phyloP scores from a whole-genome alignment of 1,140 invertebrate species.

The Palaemon carinicauda region DNA sequence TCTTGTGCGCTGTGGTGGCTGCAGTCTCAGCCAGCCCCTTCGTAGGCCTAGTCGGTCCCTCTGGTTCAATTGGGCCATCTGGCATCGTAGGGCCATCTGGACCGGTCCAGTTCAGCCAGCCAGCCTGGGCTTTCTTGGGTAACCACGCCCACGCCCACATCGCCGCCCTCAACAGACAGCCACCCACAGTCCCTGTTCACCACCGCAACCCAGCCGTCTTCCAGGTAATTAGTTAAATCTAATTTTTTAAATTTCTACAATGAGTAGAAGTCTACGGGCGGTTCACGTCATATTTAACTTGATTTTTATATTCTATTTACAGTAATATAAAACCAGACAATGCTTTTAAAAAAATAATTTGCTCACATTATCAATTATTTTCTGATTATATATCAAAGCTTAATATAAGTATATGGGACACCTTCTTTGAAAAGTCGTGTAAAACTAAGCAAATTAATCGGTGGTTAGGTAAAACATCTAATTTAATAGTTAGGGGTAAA shows the following conservation, averaged over 20 bases:
- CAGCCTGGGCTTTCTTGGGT: conserved; percentile 45
- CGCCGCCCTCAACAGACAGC: conserved; percentile 33
- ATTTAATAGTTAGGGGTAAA: too few species aligned
- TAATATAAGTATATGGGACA: too few species aligned
- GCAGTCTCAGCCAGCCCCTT: background rate
- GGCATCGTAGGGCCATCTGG: conserved; percentile 45
- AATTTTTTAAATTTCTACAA: background rate
- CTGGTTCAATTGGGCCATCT: conserved; percentile 38
- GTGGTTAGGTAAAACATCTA: too few species aligned
- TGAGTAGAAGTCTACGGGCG: too few species aligned
- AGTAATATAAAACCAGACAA: too few species aligned
- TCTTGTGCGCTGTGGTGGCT: conserved; percentile 20
- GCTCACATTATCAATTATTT: too few species aligned
- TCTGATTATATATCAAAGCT: too few species aligned
- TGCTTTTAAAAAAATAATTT: too few species aligned
- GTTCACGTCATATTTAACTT: too few species aligned
- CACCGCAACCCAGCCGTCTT: background rate
- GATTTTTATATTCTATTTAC: too few species aligned
- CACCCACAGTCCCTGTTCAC: background rate
- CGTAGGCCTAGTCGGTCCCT: conserved; percentile 40
- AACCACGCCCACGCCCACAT: conserved; percentile 42
- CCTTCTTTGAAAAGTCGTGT: too few species aligned
- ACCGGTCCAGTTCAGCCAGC: conserved; percentile 48
- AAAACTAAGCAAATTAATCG: too few species aligned
- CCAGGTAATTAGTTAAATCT: conserved; percentile 40